A percentile compares a stretch with the other conserved stretches of the same genome.
Conservation (phyloP, 2,888 invertebrate genomes). For the Cyclophora albipunctata region DNA sequence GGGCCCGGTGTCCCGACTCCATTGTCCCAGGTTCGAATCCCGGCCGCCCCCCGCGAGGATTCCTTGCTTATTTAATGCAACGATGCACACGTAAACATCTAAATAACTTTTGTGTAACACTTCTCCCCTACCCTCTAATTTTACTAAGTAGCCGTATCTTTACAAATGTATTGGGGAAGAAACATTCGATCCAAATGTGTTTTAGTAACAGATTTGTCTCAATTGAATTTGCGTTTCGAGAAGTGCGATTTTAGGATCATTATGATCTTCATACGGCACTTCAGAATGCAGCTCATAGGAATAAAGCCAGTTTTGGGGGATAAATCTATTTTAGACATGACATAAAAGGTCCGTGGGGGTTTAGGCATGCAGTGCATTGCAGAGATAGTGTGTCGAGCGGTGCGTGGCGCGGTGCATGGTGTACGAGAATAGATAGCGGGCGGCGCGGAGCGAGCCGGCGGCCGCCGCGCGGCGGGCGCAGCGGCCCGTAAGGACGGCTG, state of each 20-base stretch:
- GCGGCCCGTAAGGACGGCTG: slow-evolving; percentile 20
- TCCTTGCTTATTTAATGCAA: slow-evolving; percentile 74
- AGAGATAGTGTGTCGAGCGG: no score
- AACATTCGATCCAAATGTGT: slow-evolving; percentile 55
- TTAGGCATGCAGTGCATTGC: no score
- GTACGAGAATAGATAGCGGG: slow-evolving; percentile 22
- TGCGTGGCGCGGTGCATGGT: background rate
- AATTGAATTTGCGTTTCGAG: slow-evolving; percentile 13
- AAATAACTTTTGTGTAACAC: slow-evolving; percentile 74
- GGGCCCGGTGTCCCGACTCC: slow-evolving; percentile 58
- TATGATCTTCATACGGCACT: no score
- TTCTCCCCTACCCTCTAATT: slow-evolving; percentile 71
- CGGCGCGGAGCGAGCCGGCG: slow-evolving; percentile 7
- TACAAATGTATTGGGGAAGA: slow-evolving; percentile 62
- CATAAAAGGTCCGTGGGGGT: no score
- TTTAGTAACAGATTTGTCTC: slow-evolving; percentile 44
- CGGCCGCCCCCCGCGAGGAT: slow-evolving; percentile 57
- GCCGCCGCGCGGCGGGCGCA: slow-evolving; percentile 14
- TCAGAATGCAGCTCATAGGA: no score
- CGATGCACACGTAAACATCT: slow-evolving; percentile 75
- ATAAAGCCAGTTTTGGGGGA: no score
- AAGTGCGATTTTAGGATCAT: no score
- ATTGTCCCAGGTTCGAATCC: slow-evolving; percentile 59
- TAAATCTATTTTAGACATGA: no score
- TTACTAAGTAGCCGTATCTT: slow-evolving; percentile 73